Base-by-base conservation (phyloP, 1,140 invertebrate species). In the Fopius arisanus region DNA sequence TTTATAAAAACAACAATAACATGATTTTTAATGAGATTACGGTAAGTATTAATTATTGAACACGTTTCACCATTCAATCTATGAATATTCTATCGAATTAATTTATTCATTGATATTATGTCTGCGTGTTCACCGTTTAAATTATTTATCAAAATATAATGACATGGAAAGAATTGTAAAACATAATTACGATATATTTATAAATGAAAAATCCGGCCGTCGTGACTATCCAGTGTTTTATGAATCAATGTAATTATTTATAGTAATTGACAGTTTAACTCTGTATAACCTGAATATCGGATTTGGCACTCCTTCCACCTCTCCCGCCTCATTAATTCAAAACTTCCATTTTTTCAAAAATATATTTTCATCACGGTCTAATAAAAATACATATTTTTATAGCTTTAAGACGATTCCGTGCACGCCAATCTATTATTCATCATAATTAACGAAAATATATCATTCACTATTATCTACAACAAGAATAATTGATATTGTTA, bases 371-470 rank as follows among this genome's bases (percentile, higher is more conserved):
- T 71, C 67, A 70, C 67, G 73, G 66, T 77, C 76, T 72, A 77
- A 79, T 73, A 51, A 65, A 33, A 31, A 81, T 74, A 76, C 37
- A 76, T 82, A 83, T 83, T 83, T 82, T 83, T 83, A 78, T 82
- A 82, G 73, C 77, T 81, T 68, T 69, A 69, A 65, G 33, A 65
- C 28, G 10, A 65, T 65, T 65, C 1, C 67, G 23, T 23, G 41
- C 67, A 69, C 43, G 43, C 67, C 43, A 69, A 69, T 41, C 14
- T 69, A 4, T 65, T 26, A 26, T 59, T 59, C 19, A n/a, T n/a
- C n/a, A 26, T 59, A 59, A 26, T 59, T 26, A 26, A 59, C 26
- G 19, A 59, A 26, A 59, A 59, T 19, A 26, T 48, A 48, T 48
- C 43, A 19, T 48, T 14, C 14, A n/a, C 5, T 48, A 48, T n/a